Base-by-base conservation (phyloP, 2,113 vertebrate genomes). In the Eulemur macaco region DNA sequence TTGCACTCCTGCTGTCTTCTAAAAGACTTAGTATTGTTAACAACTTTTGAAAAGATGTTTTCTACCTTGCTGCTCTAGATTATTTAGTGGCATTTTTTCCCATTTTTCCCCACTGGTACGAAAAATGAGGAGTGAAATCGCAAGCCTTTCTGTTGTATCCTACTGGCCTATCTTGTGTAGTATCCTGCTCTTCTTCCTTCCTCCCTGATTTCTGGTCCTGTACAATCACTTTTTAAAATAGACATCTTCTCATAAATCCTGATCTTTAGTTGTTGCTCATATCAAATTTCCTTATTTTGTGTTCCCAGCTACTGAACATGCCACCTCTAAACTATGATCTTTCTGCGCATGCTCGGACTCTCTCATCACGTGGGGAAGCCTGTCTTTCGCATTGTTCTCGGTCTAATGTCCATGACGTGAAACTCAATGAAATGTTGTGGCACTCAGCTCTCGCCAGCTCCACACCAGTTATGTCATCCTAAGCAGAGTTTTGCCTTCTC, bases 201-300 rank as follows among this genome's bases (percentile, higher is more conserved):
- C 31, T n/a, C 47, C 9, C 6, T 88, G 54, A 42, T 52, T 58
- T 85, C 83, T 90, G 18, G 84, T 95, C 63, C 73, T 96, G 66
- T 91, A 95, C 98, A 97, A 96, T 88, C 91, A 90, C 56, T 52
- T 88, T 93, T 96, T 74, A 14, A n/a, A 86, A 85, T 42, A 96
- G 96, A 83, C 86, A 50, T 64, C 97, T 94, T 94, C 68, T 76
- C 90, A 86, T 81, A 89, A 97, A 85, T 94, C 25, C 71, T 97
- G 39, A 91, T 78, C 85, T 84, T 95, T 86, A 85, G 76, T 95
- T 93, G 83, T 77, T 97, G 96, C 74, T 77, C 81, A 96, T 47
- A 47, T 78, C 86, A 66, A 13, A 15, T 37, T 54, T 84, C 82
- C 25, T 95, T 31, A 34, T 93, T 98, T 95, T 96, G 63, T 90